These are phyloP conservation scores for Cybosia mesomella DNA, from an alignment of 2,888 invertebrate genomes.

Conservation along the genomic window DNA sequence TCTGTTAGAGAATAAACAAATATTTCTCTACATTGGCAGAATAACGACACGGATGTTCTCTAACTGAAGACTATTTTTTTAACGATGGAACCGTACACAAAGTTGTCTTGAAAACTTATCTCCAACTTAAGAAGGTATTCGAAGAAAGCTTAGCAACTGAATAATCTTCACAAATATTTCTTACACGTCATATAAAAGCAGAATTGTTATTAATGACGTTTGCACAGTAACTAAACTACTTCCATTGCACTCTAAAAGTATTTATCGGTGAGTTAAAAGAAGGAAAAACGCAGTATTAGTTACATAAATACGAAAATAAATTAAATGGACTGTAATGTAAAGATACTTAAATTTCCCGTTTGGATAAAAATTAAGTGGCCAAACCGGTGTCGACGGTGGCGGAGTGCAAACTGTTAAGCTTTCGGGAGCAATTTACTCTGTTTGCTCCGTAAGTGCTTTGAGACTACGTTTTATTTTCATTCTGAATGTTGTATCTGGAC, in stretches of 20 bases:
- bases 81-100: no score
- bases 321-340: neutral
- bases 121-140: no score
- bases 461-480: neutral
- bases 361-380: neutral
- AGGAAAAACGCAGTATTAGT: neutral
- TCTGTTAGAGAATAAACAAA: no score
- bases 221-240: no score
- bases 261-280: neutral
- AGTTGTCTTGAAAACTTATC: no score
- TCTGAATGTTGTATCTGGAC: neutral
- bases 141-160: no score
- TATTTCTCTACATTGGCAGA: no score
- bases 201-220: no score
- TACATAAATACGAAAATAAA: neutral
- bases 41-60: no score
- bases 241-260: neutral
- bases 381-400: neutral
- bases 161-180: no score
- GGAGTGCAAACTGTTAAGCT: neutral
- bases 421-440: conserved; percentile 1
- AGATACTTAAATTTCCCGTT: neutral
- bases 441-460: neutral
- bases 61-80: no score
- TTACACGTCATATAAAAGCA: no score